Evolutionary conservation across 2,113 vertebrate genomes (phyloP).

Genomic region (Crotalus viridis): DNA sequence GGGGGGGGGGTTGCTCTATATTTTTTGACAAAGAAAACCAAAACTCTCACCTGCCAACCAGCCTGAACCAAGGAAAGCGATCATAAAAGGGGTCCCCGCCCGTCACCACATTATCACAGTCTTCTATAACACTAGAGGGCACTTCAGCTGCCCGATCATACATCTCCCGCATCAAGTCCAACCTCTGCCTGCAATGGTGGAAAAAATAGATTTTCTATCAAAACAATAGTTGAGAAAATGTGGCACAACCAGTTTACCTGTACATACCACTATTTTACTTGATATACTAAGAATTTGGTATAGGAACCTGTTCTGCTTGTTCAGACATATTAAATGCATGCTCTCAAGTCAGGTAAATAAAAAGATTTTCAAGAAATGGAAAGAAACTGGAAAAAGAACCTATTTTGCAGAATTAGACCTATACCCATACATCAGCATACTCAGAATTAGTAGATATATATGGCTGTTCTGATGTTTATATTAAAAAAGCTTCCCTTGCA

Average conservation of each 20-base stretch:
- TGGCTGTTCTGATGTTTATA: neutral
- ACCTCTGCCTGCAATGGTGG: slow-evolving; percentile 79
- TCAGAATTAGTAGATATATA: neutral
- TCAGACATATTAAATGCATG: neutral
- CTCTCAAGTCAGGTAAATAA: neutral
- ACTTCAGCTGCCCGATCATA: slow-evolving; percentile 95
- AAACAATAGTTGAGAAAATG: neutral
- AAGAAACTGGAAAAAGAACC: neutral
- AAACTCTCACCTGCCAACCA: slow-evolving; percentile 92
- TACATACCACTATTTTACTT: neutral
- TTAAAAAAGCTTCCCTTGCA: neutral
- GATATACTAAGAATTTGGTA: neutral
- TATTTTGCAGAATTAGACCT: neutral
- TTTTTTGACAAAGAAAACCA: neutral
- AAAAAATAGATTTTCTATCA: accelerated
- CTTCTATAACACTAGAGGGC: slow-evolving; percentile 83
- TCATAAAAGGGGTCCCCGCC: slow-evolving; percentile 97
- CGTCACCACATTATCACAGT: slow-evolving; percentile 88
- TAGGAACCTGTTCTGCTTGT: neutral
- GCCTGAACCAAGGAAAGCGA: slow-evolving; percentile 97
- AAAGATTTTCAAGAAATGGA: neutral
- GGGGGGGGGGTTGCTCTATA: neutral
- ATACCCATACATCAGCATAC: neutral
- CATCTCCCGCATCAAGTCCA: slow-evolving; percentile 97
- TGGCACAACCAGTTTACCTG: neutral